Evolutionary conservation across 1,140 invertebrate species (phyloP), one percentile per base, ranked within the genome.

Genomic region (Parasteatoda tepidariorum): DNA sequence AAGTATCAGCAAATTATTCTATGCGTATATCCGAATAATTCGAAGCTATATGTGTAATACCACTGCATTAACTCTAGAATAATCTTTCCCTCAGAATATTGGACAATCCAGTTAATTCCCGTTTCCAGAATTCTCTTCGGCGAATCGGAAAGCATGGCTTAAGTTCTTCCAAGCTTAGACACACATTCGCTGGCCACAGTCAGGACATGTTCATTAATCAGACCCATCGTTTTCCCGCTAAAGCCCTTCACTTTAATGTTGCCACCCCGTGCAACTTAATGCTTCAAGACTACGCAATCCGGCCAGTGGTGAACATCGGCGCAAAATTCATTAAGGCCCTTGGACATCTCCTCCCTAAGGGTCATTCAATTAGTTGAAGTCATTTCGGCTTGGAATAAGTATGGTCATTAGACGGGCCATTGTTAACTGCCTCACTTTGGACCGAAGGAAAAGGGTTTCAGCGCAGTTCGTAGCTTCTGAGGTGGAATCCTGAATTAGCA

Each of bases 311-410:
- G 28, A 34, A 28, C 41, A 9, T 24, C 48, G 34, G 24, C 62
- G 7, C 28, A 34, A 34, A 66, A 33, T 66, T 34, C 28, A 30
- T 30, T 66, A 66, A 18, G 68, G 26, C 34, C 68, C 75, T 62
- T 78, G 75, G 75, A 78, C 75, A 78, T 78, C 61, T 78, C 33
- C 31, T 22, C 55, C 73, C n/a, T 48, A 64, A 68, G 76, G 68
- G 76, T 82, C 78, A 82, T 68, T 82, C 67, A 82, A 82, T 82
- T 70, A 71, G 55, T 33, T 55, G 78, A 55, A 70, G 78, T 71
- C 78, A 78, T 78, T 78, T 78, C 41, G 75, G 75, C 67, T 78
- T 31, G 78, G 54, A 71, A 82, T 41, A 82, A 82, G 78, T 70
- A 82, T 82, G 78, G 78, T 82, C 78, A 82, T 82, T 82, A 82